Percentiles rank a stretch among this genome's conserved stretches.
These are phyloP conservation scores for Drosophila lini DNA, from an alignment of 1,140 invertebrate genomes.

Conservation along the genomic window DNA sequence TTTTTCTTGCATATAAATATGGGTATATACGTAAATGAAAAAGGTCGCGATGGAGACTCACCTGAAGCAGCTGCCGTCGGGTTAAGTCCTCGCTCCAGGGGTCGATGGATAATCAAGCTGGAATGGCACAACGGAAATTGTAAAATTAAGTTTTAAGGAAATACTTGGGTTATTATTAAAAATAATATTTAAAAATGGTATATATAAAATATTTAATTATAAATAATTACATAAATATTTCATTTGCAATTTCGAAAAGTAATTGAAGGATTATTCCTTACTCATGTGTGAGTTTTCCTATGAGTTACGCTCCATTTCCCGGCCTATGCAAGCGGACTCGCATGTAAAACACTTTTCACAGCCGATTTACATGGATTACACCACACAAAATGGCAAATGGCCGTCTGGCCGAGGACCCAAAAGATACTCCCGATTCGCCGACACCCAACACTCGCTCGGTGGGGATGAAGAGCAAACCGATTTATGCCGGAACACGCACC, in stretches of 20 bases:
- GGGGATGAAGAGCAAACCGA: conserved; percentile 32
- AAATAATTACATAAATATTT: neutral
- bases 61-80: conserved; percentile 62
- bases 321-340: conserved; percentile 20
- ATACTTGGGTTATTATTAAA: too few relatives aligned
- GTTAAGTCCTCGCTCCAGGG: conserved; percentile 19
- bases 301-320: conserved; percentile 29
- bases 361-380: conserved; percentile 47
- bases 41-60: conserved; percentile 33
- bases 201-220: neutral
- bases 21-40: neutral
- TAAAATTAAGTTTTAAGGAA: neutral
- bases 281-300: conserved; percentile 14
- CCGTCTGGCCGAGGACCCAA: conserved; percentile 16
- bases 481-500: conserved; percentile 77
- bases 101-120: conserved; percentile 50
- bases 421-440: conserved; percentile 23
- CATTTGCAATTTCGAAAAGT: neutral
- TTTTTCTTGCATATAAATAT: conserved; percentile 35
- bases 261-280: neutral
- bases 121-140: conserved; percentile 24
- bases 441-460: conserved; percentile 1
- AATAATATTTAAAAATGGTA: neutral
- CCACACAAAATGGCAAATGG: conserved; percentile 58
- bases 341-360: conserved; percentile 60